Percentiles rank a stretch among this genome's conserved stretches.
Conservation (phyloP, 2,888 invertebrate genomes). For the Tenthredo distinguenda region DNA sequence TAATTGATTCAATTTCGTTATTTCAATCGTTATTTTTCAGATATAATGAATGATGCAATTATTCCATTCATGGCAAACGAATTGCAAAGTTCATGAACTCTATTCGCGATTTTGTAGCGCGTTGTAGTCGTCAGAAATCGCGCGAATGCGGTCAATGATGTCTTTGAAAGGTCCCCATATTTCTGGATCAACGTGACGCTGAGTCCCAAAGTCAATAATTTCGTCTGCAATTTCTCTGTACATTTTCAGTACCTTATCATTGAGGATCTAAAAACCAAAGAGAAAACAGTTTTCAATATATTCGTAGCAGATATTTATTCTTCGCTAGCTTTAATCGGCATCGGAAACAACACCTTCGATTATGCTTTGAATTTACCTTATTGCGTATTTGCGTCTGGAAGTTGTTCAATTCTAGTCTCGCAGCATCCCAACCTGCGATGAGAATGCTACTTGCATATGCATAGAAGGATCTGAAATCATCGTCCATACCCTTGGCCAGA, state of each 20-base stretch:
- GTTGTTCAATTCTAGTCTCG: background rate
- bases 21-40: background rate
- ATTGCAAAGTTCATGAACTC: background rate
- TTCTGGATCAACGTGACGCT: background rate
- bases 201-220: background rate
- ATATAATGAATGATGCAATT: background rate
- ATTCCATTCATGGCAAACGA: background rate
- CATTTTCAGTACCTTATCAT: background rate
- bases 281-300: background rate
- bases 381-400: background rate
- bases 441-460: background rate
- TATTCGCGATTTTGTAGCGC: background rate
- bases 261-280: constrained; percentile 8
- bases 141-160: background rate
- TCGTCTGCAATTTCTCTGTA: background rate
- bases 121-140: background rate
- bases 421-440: background rate
- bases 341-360: background rate
- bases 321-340: background rate
- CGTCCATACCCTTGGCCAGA: background rate
- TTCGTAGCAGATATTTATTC: background rate
- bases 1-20: background rate
- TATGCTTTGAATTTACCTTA: background rate
- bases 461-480: background rate
- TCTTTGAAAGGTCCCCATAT: background rate